Base-by-base conservation (phyloP, 2,888 invertebrate genomes). In the Epinotia brunnichana region DNA sequence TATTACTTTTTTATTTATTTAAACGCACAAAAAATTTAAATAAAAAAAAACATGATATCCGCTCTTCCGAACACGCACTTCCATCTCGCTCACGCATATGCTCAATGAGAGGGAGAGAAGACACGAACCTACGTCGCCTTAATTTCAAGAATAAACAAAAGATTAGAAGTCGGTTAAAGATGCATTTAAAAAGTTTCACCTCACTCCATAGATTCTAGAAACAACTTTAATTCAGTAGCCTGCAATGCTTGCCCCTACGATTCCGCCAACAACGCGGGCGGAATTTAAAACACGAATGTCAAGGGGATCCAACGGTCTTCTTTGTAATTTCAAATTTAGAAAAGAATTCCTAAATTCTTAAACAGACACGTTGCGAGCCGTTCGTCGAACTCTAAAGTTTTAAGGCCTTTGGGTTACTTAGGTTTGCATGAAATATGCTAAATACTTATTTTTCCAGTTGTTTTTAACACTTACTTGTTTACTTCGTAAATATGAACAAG, bases 281-380 rank as follows among this genome's bases (percentile, higher is more conserved):
- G 79, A 77, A 80, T 79, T 76, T 76, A 76, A 80, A 80, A 74
- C 73, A 79, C 74, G 72, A 74, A 74, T 63, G 60, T 59, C 73
- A 75, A 70, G 70, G 71, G 70, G 69, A 70, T 74, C 74, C 69
- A 70, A 74, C 67, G 64, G 64, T 77, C 73, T 70, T 76, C 77
- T 76, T 76, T 76, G 74, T 78, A 76, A 77, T 80, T 79, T 77
- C 75, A 79, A 81, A 81, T 80, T 77, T 76, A 70, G 69, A 75
- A 69, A 68, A 68, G 73, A 75, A 67, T 60, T 48, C 39, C 41
- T 44, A 61, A 62, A 44, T 62, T 62, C 69, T 60, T 62, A 17
- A 62, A 44, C 56, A 70, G 62, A 70, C 51, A 57, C 71, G 54
- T 61, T 72, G 61, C 59, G 57, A 51, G 57, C 53, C 48, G 56